These are phyloP conservation scores for Euproctis similis DNA, from an alignment of 2,888 invertebrate genomes.

Conservation along the genomic window DNA sequence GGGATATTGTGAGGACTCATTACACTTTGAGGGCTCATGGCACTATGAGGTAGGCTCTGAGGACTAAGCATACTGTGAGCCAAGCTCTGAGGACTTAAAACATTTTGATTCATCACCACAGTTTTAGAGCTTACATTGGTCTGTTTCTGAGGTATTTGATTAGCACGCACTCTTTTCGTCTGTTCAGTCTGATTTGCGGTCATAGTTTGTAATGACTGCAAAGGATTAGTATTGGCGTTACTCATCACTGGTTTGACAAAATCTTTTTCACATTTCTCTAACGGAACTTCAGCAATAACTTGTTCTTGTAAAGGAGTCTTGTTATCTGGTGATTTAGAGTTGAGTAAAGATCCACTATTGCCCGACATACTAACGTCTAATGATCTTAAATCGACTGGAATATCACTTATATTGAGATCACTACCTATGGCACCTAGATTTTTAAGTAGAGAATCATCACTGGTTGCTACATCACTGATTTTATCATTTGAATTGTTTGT, in stretches of 20 bases:
- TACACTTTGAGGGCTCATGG: slow-evolving; percentile 65
- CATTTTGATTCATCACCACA: slow-evolving; percentile 57
- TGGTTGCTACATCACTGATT: slow-evolving; percentile 70
- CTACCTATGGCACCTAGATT: slow-evolving; percentile 75
- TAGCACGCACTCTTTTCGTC: slow-evolving; percentile 52
- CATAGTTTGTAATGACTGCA: slow-evolving; percentile 64
- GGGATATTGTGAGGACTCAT: slow-evolving; percentile 60
- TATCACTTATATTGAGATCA: slow-evolving; percentile 76
- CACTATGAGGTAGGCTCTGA: slow-evolving; percentile 62
- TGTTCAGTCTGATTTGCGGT: slow-evolving; percentile 59
- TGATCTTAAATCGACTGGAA: slow-evolving; percentile 73
- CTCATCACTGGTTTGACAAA: slow-evolving; percentile 39
- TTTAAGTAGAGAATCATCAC: slow-evolving; percentile 73
- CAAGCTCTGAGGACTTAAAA: slow-evolving; percentile 58
- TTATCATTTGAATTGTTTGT: slow-evolving; percentile 64
- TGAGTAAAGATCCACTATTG: slow-evolving; percentile 62
- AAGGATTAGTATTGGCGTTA: slow-evolving; percentile 43
- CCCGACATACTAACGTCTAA: slow-evolving; percentile 75
- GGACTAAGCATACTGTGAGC: slow-evolving; percentile 65
- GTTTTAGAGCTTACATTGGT: slow-evolving; percentile 54
- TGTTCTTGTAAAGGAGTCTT: slow-evolving; percentile 61
- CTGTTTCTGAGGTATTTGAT: slow-evolving; percentile 54
- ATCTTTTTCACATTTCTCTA: slow-evolving; percentile 50
- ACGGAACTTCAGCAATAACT: slow-evolving; percentile 53
- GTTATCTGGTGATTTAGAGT: slow-evolving; percentile 58